Base-by-base conservation (phyloP, 1,140 invertebrate species). In the Stegodyphus dumicola region DNA sequence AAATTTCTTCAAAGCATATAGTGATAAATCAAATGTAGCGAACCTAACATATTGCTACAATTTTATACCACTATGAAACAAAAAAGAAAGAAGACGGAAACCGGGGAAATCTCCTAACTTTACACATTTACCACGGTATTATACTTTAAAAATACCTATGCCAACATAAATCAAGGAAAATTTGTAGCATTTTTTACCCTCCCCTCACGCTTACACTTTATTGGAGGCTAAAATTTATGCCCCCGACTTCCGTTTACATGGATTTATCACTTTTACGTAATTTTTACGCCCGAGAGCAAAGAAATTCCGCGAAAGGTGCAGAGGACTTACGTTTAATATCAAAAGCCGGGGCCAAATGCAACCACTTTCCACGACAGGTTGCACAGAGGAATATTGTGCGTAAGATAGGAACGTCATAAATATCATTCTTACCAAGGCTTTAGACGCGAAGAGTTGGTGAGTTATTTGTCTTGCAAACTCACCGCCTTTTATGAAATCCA, bases 91-190 rank as follows among this genome's bases (percentile, higher is more conserved):
- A 65, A 70, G 48, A 69, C 33, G 70, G 33, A 65, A 65, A 9
- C 33, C 33, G 11, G 66, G 51, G 52, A 15, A 49, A 49, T n/a
- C 13, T 7, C 76, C 64, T 64, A 66, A 77, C 11, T 53, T 79
- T 79, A 79, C 77, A 79, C 77, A 65, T 70, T 79, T 67, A 79
- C 77, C 77, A 69, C 66, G 65, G 52, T 53, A 79, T 79, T 79
- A 79, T 79, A 79, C 77, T 79, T 79, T 79, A 79, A 79, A 79
- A 79, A 79, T 52, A 79, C 77, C 65, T 48, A 70, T 79, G 65
- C 70, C 77, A 67, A 54, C 77, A 70, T 79, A 79, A 79, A 79
- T 79, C 77, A 79, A 51, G 65, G 64, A 65, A 65, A 77, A 66
- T 77, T 77, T 52, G 56, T 77, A 53, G 60, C 52, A 66, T 33